Conservation (phyloP, 37 sponge, comb jelly and placozoan genomes). For the Tethya wilhelma region DNA sequence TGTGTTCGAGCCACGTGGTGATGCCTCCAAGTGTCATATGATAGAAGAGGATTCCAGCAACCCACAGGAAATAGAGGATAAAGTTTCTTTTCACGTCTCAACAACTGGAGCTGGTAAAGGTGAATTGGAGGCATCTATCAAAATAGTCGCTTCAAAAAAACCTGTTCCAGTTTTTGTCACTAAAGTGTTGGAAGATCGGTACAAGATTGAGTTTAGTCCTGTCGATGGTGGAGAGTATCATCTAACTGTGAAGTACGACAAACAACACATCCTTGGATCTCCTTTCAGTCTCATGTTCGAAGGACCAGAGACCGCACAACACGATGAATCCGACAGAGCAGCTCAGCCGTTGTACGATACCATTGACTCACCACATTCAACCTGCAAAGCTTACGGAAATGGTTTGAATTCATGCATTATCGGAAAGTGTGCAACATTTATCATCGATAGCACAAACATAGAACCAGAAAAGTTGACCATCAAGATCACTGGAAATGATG, state of each 20-base stretch:
- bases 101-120: conserved; percentile 71
- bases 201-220: conserved; percentile 46
- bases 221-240: conserved; percentile 28
- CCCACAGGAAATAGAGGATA: not conserved
- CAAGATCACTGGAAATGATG: conserved; percentile 27
- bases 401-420: conserved; percentile 59
- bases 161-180: conserved; percentile 19
- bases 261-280: conserved; percentile 71
- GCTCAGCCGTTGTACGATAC: too few species aligned
- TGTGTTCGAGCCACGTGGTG: conserved; percentile 44
- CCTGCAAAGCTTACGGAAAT: conserved; percentile 66
- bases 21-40: conserved; percentile 70
- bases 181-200: conserved; percentile 7
- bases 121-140: conserved; percentile 33
- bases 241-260: conserved; percentile 60
- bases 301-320: too few species aligned
- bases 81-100: conserved; percentile 33
- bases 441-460: conserved; percentile 45
- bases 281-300: conserved; percentile 74
- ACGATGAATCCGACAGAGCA: not conserved
- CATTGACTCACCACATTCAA: too few species aligned
- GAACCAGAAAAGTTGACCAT: conserved; percentile 51
- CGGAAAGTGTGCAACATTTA: conserved; percentile 39
- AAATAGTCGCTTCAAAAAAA: conserved; percentile 14
- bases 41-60: conserved; percentile 2